A percentile compares a stretch with the other conserved stretches of the same genome.
These are phyloP conservation scores for Ptychoptera albimana DNA, from an alignment of 2,888 invertebrate species.

Conservation along the genomic window DNA sequence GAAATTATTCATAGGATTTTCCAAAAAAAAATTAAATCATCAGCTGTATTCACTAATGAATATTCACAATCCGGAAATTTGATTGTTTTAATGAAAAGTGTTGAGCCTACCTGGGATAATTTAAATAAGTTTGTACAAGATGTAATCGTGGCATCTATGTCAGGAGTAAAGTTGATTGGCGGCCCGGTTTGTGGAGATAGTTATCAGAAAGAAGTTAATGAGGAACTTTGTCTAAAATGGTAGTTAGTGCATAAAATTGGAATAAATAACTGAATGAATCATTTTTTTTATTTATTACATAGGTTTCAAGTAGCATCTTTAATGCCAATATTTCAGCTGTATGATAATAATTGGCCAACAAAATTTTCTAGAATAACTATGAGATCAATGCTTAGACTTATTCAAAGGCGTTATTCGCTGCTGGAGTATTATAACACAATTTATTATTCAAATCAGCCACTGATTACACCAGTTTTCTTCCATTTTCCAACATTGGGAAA, in stretches of 20 bases:
- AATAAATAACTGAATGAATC: not conserved
- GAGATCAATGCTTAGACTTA: no score
- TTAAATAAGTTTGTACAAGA: not conserved
- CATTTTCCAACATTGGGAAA: not conserved
- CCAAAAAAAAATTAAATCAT: no score
- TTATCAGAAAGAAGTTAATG: not conserved
- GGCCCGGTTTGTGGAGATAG: not conserved
- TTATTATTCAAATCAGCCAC: not conserved
- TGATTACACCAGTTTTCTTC: not conserved
- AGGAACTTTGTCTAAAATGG: not conserved
- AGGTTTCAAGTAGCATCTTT: not conserved
- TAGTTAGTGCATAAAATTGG: no score
- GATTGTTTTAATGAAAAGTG: no score
- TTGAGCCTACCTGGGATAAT: not conserved
- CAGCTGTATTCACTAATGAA: no score
- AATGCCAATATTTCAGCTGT: no score
- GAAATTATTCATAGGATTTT: no score
- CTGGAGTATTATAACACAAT: constrained; percentile 3
- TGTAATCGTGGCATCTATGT: not conserved
- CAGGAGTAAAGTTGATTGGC: not conserved
- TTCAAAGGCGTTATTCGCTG: constrained; percentile 1
- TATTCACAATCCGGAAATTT: no score
- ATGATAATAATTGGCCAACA: no score
- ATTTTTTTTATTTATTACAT: not conserved
- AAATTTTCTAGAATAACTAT: no score